Base-by-base conservation (phyloP, 2,888 invertebrate species). In the Melieria picta region DNA sequence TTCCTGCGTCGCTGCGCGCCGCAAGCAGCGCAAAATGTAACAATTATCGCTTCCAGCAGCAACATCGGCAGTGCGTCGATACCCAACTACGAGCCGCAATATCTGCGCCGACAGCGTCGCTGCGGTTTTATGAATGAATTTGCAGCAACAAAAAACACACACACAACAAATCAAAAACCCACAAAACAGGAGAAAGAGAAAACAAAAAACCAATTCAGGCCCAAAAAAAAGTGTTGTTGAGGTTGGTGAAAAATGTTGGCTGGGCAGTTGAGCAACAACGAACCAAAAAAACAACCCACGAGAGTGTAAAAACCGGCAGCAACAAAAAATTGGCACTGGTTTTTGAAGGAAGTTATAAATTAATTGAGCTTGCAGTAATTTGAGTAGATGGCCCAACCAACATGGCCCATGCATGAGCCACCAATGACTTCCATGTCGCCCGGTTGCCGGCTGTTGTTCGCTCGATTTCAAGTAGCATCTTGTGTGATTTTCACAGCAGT, bases 1-100 rank as follows among this genome's bases (percentile, higher is more conserved):
- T 76, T 77, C 77, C 77, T 75, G 77, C 76, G 72, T 75, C 75
- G 72, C 63, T 75, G 10, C 11, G 13, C 57, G 13, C 9, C 58
- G 16, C 10, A n/a, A 16, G 10, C 6, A 30, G 11, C 42, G 58
- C 11, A 58, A 16, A 58, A 5, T 58, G 58, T 13, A 16, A 30
- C 58, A 58, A 52, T 58, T 58, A 58, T 30, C 58, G 13, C 58
- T 58, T 42, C 16, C 10, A n/a, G 11, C n/a, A 5, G 9, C 9
- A 9, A n/a, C 11, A n/a, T 6, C 4, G 52, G 1, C 7, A 3
- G 52, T 1, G 13, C 52, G 13, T 13, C 11, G 5, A 52, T 9
- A 11, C 50, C 50, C 52, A 7, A 7, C 13, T 58, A 42, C 16
- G 58, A 16, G 57, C 58, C 9, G n/a, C 30, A 5, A 10, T 58